Conservation (phyloP, 2,113 vertebrate species). For the Mobula birostris region DNA sequence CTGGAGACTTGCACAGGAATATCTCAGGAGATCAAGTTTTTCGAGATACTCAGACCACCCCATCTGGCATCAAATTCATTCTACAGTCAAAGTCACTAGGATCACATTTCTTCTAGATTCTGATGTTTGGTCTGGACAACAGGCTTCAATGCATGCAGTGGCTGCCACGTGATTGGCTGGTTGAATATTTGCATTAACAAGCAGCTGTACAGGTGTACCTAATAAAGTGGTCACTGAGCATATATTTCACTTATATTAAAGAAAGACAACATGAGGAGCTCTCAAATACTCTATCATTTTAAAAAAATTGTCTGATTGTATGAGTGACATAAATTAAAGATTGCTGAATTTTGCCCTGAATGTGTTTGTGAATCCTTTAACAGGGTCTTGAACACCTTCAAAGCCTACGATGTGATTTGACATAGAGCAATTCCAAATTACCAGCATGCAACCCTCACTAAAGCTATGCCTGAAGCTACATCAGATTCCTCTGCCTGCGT, state of each 20-base stretch:
- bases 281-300: not conserved
- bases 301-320: not conserved
- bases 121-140: no score
- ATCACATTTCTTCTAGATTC: no score
- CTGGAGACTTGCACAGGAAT: no score
- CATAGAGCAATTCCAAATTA: not conserved
- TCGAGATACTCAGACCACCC: no score
- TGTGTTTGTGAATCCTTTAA: not conserved
- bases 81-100: no score
- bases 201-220: no score
- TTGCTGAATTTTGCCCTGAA: not conserved
- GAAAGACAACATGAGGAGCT: not conserved
- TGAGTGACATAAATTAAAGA: not conserved
- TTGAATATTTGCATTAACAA: no score
- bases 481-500: not conserved
- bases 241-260: not conserved
- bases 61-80: no score
- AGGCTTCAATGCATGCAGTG: no score
- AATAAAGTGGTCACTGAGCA: no score
- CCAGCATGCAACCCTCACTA: not conserved
- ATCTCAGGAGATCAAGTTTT: no score
- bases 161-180: no score
- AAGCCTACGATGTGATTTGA: not conserved
- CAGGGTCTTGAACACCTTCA: not conserved
- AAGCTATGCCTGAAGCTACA: not conserved